Evolutionary conservation across 2,888 invertebrate species (phyloP), one percentile per base, ranked within the genome.

Genomic region (Brenthis daphne): DNA sequence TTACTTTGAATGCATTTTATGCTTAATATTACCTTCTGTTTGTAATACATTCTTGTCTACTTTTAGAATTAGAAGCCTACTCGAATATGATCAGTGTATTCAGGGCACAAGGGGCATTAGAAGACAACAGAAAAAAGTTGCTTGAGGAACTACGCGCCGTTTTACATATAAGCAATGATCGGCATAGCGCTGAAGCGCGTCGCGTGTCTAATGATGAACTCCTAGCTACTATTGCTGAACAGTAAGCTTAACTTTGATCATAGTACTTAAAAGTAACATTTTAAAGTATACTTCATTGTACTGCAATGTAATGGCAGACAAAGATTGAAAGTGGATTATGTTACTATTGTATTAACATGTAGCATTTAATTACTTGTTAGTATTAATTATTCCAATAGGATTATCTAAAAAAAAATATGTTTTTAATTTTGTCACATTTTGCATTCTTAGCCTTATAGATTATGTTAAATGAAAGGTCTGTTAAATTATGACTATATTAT

Each of bases 141-240:
- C 93, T 98, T 65, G 96, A 96, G 85, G 97, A 98, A 83, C 94
- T 98, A 77, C 96, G 97, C 82, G 94, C 94, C 85, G 94, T 95
- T 83, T 94, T 96, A 86, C 97, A 97, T 89, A 98, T 98, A 87
- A 96, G 97, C 73, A 95, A 95, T 84, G 98, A 98, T 88, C 94
- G 98, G 78, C 98, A 98, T 90, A 95, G 97, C 81, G 98, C 98
- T 67, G 98, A 98, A 93, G 95, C 98, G 78, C 94, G 98, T 78
- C 94, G 98, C 87, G 98, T 97, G 80, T 96, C 97, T 68, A 98
- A 98, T 90, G 98, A 98, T 92, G 98, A 98, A 86, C 95, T 96
- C 86, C 93, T 98, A 77, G 95, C 96, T 77, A 96, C 97, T 68
- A 97, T 98, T 86, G 98, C 98, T 78, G 96, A 98, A 85, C 96